Conservation (phyloP, 2,888 invertebrate species). For the Cetonia aurata region DNA sequence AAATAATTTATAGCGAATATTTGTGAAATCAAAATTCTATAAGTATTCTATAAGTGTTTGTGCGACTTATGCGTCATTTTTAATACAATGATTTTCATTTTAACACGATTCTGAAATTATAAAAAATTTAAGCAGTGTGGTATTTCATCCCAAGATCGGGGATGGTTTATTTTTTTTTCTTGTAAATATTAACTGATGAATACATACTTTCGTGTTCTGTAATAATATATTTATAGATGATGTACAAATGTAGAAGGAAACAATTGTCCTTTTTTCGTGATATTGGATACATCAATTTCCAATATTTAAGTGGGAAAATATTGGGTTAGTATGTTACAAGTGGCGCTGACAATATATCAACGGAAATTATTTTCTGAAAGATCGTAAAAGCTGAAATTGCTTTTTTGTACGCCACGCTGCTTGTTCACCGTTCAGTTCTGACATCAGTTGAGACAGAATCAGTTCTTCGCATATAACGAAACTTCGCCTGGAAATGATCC, state of each 20-base stretch:
- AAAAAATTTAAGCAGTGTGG: too few species aligned
- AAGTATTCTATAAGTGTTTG: too few species aligned
- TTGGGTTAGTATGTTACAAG: slow-evolving; percentile 32
- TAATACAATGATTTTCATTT: too few species aligned
- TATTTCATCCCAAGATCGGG: too few species aligned
- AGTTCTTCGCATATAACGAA: slow-evolving; percentile 25
- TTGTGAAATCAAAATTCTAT: too few species aligned
- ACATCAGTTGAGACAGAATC: slow-evolving; percentile 27
- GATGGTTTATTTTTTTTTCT: too few species aligned
- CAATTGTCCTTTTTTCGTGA: slow-evolving; percentile 4
- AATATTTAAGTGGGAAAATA: not conserved
- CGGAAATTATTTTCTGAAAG: slow-evolving; percentile 45
- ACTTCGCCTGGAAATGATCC: slow-evolving; percentile 45
- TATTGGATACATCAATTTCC: not conserved
- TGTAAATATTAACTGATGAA: too few species aligned
- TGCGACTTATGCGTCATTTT: too few species aligned
- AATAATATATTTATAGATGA: too few species aligned
- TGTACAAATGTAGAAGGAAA: not conserved
- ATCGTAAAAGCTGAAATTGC: slow-evolving; percentile 45
- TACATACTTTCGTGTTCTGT: too few species aligned
- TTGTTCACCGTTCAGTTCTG: slow-evolving; percentile 29
- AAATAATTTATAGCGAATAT: too few species aligned
- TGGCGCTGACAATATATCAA: slow-evolving; percentile 37
- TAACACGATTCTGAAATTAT: too few species aligned
- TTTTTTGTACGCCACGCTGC: slow-evolving; percentile 38